Percentiles rank a stretch among this genome's conserved stretches.
Conservation (phyloP, 2,797 vertebrate genomes). For the Stomatorhinus walkeri region DNA sequence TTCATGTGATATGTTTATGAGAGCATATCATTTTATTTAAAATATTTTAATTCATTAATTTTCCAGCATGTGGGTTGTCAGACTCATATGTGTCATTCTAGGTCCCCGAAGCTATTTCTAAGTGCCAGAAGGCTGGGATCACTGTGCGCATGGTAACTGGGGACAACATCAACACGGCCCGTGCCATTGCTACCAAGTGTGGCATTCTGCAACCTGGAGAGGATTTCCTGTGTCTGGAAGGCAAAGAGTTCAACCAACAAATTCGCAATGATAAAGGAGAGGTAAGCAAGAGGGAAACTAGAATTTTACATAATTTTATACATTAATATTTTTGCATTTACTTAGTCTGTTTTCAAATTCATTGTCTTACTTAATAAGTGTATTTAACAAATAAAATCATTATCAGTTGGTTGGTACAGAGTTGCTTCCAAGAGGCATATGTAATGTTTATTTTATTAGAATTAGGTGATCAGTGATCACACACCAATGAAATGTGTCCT, state of each 20-base stretch:
- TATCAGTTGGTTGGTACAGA: not conserved
- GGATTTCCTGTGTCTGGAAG: slow-evolving; percentile 89
- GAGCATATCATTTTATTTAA: not conserved
- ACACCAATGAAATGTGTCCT: not conserved
- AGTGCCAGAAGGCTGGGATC: slow-evolving; percentile 89
- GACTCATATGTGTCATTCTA: not conserved
- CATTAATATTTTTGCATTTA: not conserved
- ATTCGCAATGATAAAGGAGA: slow-evolving; percentile 95
- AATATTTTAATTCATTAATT: not conserved
- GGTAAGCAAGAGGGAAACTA: slow-evolving; percentile 53
- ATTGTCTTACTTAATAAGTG: not conserved
- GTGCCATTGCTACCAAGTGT: slow-evolving; percentile 92
- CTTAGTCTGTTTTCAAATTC: not conserved
- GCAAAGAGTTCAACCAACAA: slow-evolving; percentile 89
- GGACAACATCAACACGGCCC: slow-evolving; percentile 95
- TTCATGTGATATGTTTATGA: not conserved
- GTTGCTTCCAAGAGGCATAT: not conserved
- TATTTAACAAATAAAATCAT: not conserved
- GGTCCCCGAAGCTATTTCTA: slow-evolving; percentile 85
- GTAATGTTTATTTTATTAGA: not conserved
- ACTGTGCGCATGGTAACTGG: slow-evolving; percentile 96
- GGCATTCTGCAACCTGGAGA: slow-evolving; percentile 83
- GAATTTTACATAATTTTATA: not conserved
- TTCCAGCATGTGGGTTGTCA: not conserved
- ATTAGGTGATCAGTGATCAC: not conserved